phyloP scores from a whole-genome alignment of 2,797 vertebrate species.

The Scarus forsteni region DNA sequence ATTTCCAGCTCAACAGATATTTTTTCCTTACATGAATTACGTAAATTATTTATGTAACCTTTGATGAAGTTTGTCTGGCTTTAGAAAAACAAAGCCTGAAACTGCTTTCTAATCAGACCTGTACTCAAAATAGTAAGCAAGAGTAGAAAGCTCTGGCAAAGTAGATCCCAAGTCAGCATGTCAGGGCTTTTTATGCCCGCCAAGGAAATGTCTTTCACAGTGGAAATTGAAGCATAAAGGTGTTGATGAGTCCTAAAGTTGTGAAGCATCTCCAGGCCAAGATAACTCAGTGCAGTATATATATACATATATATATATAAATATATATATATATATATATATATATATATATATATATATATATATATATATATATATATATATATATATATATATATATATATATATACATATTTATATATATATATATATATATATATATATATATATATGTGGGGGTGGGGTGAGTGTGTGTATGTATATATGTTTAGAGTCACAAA shows the following conservation, averaged over 20 bases:
- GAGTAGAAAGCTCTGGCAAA: conserved; percentile 41
- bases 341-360: too few relatives aligned
- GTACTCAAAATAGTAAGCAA: conserved; percentile 51
- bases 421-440: conserved; percentile 32
- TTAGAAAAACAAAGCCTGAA: conserved; percentile 4
- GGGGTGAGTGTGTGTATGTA: too few relatives aligned
- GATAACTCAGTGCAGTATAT: conserved; percentile 45
- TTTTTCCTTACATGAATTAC: too few relatives aligned
- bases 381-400: background rate
- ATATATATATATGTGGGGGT: too few relatives aligned
- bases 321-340: conserved; percentile 25
- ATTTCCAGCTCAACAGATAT: too few relatives aligned
- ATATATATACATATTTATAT: too few relatives aligned
- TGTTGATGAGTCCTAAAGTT: conserved; percentile 54
- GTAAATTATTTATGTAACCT: background rate
- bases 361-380: too few relatives aligned
- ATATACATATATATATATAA: conserved; percentile 50
- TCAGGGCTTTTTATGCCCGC: conserved; percentile 41
- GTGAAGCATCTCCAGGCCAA: conserved; percentile 36
- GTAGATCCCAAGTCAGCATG: conserved; percentile 57
- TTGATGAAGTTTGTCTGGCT: conserved; percentile 8
- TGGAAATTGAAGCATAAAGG: conserved; percentile 58
- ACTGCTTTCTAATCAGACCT: conserved; percentile 26
- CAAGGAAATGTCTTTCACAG: conserved; percentile 57
- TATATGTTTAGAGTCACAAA: conserved; percentile 52